Percentiles rank a stretch among this genome's conserved stretches.
Conservation (phyloP, 2,113 vertebrate species). For the Sander lucioperca region DNA sequence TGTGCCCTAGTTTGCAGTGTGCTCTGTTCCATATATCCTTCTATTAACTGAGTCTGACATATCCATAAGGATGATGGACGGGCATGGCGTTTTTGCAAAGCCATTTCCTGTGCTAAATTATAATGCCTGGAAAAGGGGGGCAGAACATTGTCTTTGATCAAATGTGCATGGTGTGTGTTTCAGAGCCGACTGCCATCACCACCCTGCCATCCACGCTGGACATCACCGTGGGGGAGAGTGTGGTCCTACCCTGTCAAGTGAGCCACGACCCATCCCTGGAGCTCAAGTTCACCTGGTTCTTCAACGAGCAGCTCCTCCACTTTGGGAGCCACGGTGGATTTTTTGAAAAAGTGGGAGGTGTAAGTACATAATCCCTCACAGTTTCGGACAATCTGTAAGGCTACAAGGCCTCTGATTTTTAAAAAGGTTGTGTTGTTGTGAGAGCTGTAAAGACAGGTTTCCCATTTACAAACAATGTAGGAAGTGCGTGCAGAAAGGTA, state of each 20-base stretch:
- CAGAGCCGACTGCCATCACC: constrained; percentile 94
- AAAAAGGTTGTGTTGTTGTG: constrained; percentile 24
- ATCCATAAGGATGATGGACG: constrained; percentile 76
- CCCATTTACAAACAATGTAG: not conserved
- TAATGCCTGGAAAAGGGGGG: constrained; percentile 29
- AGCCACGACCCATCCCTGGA: constrained; percentile 93
- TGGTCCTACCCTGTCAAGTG: constrained; percentile 96
- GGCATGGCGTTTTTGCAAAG: constrained; percentile 58
- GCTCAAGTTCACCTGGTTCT: constrained; percentile 95
- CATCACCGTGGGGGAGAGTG: constrained; percentile 95
- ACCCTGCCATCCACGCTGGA: constrained; percentile 93
- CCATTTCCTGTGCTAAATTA: constrained; percentile 57
- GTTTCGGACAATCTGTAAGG: not conserved
- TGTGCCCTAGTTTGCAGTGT: constrained; percentile 57
- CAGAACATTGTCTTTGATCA: constrained; percentile 22
- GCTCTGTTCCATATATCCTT: constrained; percentile 66
- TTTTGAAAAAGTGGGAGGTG: constrained; percentile 97
- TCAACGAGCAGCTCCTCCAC: constrained; percentile 95
- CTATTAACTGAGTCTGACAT: constrained; percentile 72
- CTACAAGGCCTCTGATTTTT: constrained; percentile 13
- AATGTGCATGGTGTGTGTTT: constrained; percentile 52
- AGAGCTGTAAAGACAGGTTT: constrained; percentile 4
- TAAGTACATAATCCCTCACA: constrained; percentile 83
- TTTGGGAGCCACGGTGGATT: constrained; percentile 95
- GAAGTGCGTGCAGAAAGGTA: not conserved